phyloP scores from a whole-genome alignment of 2,888 invertebrate genomes.

The Melanostoma mellinum region DNA sequence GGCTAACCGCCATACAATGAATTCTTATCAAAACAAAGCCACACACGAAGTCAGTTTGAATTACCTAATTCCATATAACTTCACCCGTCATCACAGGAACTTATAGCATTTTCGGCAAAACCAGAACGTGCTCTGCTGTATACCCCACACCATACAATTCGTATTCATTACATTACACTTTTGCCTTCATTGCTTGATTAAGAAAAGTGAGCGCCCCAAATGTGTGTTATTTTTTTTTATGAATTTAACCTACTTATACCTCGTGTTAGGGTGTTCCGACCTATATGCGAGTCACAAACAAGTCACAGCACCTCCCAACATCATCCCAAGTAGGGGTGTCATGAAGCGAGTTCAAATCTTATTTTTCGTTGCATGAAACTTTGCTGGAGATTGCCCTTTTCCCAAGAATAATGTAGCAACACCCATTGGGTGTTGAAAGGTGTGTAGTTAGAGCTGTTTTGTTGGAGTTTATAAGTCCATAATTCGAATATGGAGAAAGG shows the following conservation, averaged over 20 bases:
- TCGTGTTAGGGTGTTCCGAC: conserved; percentile 41
- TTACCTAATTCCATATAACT: conserved; percentile 6
- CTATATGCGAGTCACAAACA: not conserved
- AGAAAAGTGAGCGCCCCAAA: conserved; percentile 26
- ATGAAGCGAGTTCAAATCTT: not conserved
- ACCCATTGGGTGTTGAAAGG: not conserved
- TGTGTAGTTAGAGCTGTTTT: not conserved
- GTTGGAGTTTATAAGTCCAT: conserved; percentile 31
- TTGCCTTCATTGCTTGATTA: conserved; percentile 30
- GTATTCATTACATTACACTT: conserved; percentile 41
- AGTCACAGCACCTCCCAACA: conserved; percentile 14
- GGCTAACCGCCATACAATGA: not conserved
- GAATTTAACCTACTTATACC: conserved; percentile 52
- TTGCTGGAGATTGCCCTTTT: not conserved
- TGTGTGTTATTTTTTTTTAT: conserved; percentile 44
- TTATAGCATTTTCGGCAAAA: conserved; percentile 12
- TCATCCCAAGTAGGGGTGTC: not conserved
- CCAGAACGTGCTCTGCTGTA: not conserved
- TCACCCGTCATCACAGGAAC: conserved; percentile 4
- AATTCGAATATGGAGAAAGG: conserved; percentile 16
- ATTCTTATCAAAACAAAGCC: conserved; percentile 2
- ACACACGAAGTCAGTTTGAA: conserved; percentile 1
- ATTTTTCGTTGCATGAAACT: not conserved
- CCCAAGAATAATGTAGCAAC: not conserved
- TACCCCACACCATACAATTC: not conserved